Percentiles rank a stretch among this genome's conserved stretches.
These are phyloP conservation scores for Proteles cristata DNA, from an alignment of 2,113 vertebrate species.

Conservation along the genomic window DNA sequence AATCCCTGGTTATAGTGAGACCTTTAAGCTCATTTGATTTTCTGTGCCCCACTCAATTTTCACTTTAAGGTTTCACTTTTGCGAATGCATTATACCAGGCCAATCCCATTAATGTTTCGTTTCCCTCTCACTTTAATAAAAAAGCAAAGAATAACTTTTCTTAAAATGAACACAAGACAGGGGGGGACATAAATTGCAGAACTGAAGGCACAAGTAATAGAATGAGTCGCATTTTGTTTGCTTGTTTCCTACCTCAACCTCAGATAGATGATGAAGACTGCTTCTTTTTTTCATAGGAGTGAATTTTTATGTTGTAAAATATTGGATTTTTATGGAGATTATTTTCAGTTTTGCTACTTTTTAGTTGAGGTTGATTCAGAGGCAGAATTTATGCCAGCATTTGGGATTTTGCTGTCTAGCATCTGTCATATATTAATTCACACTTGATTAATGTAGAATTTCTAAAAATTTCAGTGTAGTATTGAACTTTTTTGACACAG, in stretches of 20 bases:
- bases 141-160: conserved; percentile 4
- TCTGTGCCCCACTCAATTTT: conserved; percentile 32
- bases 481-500: not conserved
- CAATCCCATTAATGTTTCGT: conserved; percentile 6
- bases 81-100: conserved; percentile 16
- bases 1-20: conserved; percentile 75
- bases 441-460: conserved; percentile 8
- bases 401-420: not conserved
- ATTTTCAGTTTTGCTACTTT: not conserved
- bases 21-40: conserved; percentile 78
- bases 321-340: not conserved
- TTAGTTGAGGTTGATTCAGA: not conserved
- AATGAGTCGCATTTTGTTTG: not conserved
- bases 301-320: not conserved
- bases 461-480: not conserved
- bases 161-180: not conserved
- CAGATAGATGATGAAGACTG: not conserved
- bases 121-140: not conserved
- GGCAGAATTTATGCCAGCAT: not conserved
- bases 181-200: not conserved
- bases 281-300: not conserved
- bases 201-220: not conserved
- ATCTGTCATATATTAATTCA: not conserved
- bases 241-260: not conserved
- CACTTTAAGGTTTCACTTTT: conserved; percentile 65